Percentiles rank a stretch among this genome's conserved stretches.
phyloP scores from a whole-genome alignment of 2,888 invertebrate species.

The Odontomyia ornata region DNA sequence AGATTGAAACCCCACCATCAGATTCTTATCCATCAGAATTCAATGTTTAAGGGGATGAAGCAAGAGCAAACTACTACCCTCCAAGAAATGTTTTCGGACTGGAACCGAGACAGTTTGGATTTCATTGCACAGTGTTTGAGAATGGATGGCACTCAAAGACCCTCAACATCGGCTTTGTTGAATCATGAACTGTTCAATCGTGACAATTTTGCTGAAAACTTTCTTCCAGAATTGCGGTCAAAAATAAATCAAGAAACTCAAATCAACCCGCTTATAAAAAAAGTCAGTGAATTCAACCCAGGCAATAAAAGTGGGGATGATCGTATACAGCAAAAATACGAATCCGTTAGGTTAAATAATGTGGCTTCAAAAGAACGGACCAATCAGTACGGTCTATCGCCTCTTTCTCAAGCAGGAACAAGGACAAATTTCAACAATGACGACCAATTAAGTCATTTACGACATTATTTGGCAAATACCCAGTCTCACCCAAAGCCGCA shows the following conservation, averaged over 20 bases:
- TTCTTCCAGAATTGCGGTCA: conserved; percentile 72
- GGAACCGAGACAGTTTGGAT: conserved; percentile 64
- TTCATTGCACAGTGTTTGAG: conserved; percentile 66
- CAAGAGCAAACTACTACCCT: conserved; percentile 58
- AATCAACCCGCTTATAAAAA: conserved; percentile 65
- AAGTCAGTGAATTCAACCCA: conserved; percentile 53
- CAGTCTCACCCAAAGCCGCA: conserved; percentile 44
- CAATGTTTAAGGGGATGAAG: conserved; percentile 63
- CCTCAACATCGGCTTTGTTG: conserved; percentile 71
- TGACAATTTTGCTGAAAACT: conserved; percentile 73
- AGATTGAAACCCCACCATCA: conserved; percentile 65
- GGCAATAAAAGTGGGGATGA: conserved; percentile 46
- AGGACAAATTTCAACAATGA: conserved; percentile 46
- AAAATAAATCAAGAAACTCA: conserved; percentile 72
- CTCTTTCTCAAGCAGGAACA: conserved; percentile 45
- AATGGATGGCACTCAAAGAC: conserved; percentile 73
- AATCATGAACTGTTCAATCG: conserved; percentile 73
- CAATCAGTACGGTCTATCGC: conserved; percentile 47
- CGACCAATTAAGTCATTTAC: conserved; percentile 47
- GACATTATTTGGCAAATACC: conserved; percentile 47
- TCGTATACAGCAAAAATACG: conserved; percentile 39
- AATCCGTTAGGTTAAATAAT: conserved; percentile 23
- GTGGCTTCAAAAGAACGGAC: conserved; percentile 43
- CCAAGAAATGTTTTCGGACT: conserved; percentile 63
- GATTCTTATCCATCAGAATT: conserved; percentile 64